Conservation (phyloP, 2,113 vertebrate species). For the Cyanocitta stelleri region DNA sequence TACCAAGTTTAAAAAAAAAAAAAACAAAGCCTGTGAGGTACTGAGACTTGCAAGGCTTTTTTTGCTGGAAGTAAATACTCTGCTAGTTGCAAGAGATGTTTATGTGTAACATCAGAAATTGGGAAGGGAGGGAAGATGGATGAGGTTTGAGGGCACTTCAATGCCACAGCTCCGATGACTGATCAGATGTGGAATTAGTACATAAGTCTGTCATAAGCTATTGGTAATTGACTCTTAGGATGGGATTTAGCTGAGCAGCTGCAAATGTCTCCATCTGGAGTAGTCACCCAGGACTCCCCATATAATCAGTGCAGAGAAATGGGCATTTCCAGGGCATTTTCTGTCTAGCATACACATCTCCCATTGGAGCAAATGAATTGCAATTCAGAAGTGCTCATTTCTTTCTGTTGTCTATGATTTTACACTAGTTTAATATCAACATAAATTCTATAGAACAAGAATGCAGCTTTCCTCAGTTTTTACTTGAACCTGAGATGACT, state of each 20-base stretch:
- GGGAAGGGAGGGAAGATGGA: not conserved
- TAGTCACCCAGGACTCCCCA: not conserved
- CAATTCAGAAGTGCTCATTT: not conserved
- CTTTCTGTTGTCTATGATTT: not conserved
- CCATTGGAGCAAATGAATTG: not conserved
- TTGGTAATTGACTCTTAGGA: not conserved
- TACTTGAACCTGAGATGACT: not conserved
- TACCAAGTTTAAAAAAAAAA: not conserved
- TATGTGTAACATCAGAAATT: not conserved
- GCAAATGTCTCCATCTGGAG: not conserved
- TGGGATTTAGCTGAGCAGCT: not conserved
- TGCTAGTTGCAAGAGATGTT: not conserved
- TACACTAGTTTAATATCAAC: not conserved
- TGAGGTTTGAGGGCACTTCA: not conserved
- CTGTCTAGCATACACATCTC: not conserved
- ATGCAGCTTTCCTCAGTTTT: not conserved
- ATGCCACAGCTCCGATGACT: not conserved
- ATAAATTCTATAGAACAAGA: not conserved
- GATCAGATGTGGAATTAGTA: slow-evolving; percentile 6
- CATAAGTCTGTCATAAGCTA: not conserved
- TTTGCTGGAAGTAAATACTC: not conserved
- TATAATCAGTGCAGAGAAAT: not conserved
- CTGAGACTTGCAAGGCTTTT: not conserved
- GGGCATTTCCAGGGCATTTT: not conserved
- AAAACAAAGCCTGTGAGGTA: not conserved